Evolutionary conservation across 2,888 invertebrate species (phyloP).

Genomic region (Trichogramma evanescens): DNA sequence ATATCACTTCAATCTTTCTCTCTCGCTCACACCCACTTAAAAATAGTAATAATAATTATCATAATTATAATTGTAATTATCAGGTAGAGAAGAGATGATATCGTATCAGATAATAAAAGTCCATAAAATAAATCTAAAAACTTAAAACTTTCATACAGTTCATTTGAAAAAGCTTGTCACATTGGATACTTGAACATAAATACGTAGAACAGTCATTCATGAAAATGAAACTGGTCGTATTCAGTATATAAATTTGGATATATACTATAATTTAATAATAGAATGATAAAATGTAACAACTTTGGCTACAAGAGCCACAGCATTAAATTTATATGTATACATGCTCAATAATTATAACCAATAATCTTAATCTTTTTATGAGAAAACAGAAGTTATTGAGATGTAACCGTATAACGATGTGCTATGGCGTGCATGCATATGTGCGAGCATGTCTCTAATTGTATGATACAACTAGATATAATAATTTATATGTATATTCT

Average conservation of each 20-base stretch:
- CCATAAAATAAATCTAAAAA: too few species aligned
- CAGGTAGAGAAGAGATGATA: too few species aligned
- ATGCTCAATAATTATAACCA: too few species aligned
- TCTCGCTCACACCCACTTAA: neutral
- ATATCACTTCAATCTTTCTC: neutral
- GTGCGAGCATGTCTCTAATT: conserved; percentile 12
- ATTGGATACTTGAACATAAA: too few species aligned
- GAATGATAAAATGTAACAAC: conserved; percentile 16
- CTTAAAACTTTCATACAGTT: neutral
- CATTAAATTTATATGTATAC: neutral
- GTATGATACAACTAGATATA: conserved; percentile 14
- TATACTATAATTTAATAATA: neutral
- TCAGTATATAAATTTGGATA: too few species aligned
- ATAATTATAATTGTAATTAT: too few species aligned
- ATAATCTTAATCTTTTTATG: too few species aligned
- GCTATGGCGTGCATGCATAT: conserved; percentile 13
- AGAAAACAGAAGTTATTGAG: too few species aligned
- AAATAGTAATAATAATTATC: neutral
- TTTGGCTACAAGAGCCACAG: conserved; percentile 8
- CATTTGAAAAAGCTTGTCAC: neutral
- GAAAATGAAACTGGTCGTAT: too few species aligned
- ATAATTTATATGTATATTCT: conserved; percentile 17
- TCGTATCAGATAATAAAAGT: too few species aligned
- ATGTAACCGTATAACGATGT: conserved; percentile 12
- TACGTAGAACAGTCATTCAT: too few species aligned